Evolutionary conservation across 64 coral and sea anemone genomes (phyloP).

Genomic region (Exaiptasia diaphana): DNA sequence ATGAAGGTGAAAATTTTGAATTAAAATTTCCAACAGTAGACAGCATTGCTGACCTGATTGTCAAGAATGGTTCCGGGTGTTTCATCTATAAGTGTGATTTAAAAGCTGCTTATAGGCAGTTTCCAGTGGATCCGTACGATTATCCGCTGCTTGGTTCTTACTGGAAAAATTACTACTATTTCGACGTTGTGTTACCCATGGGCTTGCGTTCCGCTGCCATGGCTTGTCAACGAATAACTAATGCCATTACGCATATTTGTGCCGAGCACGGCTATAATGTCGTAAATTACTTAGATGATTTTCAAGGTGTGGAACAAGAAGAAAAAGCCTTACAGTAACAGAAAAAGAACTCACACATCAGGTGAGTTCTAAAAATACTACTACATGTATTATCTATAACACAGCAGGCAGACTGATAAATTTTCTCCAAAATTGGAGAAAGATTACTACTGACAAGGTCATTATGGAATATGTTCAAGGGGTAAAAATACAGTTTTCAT

Average conservation of each 20-base stretch:
- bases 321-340: conserved; percentile 1
- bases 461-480: neutral
- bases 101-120: conserved; percentile 4
- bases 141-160: conserved; percentile 8
- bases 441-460: neutral
- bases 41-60: too few relatives aligned
- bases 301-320: conserved; percentile 19
- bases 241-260: conserved; percentile 20
- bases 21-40: too few relatives aligned
- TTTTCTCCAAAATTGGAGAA: neutral
- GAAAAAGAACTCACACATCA: neutral
- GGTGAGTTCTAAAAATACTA: neutral
- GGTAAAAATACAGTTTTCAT: neutral
- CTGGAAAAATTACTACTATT: conserved; percentile 9
- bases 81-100: conserved; percentile 7
- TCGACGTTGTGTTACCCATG: conserved; percentile 26
- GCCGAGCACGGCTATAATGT: conserved; percentile 8
- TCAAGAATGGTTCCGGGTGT: too few relatives aligned
- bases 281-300: conserved; percentile 37
- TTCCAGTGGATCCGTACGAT: conserved; percentile 9
- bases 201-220: neutral
- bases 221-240: conserved; percentile 19
- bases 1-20: too few relatives aligned
- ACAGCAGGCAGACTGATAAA: neutral
- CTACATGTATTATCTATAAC: neutral